Conservation (phyloP, 2,797 vertebrate species). For the Propithecus perrieri region DNA sequence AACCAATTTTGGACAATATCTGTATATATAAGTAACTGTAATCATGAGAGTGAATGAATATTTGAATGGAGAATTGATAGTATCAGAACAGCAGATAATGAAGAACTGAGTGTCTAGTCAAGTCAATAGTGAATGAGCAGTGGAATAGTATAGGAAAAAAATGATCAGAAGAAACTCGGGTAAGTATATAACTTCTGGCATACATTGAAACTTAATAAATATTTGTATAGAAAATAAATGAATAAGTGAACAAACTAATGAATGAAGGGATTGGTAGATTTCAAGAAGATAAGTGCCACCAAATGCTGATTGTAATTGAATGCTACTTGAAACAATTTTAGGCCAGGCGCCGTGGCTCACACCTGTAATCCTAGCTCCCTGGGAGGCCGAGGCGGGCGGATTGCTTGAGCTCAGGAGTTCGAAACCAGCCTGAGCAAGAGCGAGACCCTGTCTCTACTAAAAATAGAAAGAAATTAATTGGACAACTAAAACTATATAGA, state of each 20-base stretch:
- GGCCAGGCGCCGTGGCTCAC: no score
- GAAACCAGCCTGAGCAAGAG: no score
- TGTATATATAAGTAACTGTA: neutral
- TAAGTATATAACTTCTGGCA: neutral
- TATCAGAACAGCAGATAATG: neutral
- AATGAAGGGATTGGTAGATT: neutral
- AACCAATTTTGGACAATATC: neutral
- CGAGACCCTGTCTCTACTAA: no score
- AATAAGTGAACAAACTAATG: neutral
- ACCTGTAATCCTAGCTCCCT: no score
- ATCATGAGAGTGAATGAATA: neutral
- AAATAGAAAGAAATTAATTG: no score
- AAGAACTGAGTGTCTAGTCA: neutral
- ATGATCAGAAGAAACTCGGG: neutral
- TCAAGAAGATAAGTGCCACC: neutral
- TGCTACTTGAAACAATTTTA: neutral
- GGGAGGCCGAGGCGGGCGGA: no score
- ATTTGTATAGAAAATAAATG: neutral
- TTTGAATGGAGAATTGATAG: neutral
- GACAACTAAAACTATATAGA: no score
- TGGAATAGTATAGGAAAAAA: neutral
- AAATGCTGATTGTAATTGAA: neutral
- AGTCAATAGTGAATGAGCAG: neutral
- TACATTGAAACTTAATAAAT: neutral
- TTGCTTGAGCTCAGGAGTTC: no score